These are phyloP conservation scores for Macrotis lagotis DNA, from an alignment of 2,113 vertebrate species.

Conservation along the genomic window DNA sequence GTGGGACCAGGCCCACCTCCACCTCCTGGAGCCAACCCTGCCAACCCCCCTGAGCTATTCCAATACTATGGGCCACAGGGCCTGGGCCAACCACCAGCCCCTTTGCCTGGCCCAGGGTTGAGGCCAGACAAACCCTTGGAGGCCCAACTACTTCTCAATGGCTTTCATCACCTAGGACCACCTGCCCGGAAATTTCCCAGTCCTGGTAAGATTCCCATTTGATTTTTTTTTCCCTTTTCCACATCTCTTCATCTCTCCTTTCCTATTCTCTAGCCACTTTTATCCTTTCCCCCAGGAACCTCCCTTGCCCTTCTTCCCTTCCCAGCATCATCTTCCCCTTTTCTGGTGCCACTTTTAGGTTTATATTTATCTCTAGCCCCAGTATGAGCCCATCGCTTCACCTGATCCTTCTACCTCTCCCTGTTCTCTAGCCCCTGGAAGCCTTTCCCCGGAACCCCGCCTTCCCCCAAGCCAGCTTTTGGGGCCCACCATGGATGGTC, in stretches of 20 bases:
- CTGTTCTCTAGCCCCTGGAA: slow-evolving; percentile 65
- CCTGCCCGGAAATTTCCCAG: slow-evolving; percentile 69
- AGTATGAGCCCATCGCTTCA: neutral
- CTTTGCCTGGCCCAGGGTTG: slow-evolving; percentile 61
- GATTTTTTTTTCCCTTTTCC: too few species aligned
- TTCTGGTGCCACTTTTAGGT: neutral
- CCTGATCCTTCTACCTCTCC: slow-evolving; percentile 30
- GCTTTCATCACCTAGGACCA: slow-evolving; percentile 70
- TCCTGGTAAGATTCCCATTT: slow-evolving; percentile 68
- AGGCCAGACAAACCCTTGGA: slow-evolving; percentile 77
- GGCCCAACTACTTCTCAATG: slow-evolving; percentile 77
- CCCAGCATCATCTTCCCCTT: neutral
- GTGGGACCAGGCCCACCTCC: slow-evolving; percentile 73
- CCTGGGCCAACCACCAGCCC: slow-evolving; percentile 74
- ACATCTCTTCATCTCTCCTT: neutral
- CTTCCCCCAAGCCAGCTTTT: slow-evolving; percentile 72
- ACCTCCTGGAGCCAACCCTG: slow-evolving; percentile 56
- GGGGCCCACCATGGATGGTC: slow-evolving; percentile 64
- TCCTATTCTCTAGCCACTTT: neutral
- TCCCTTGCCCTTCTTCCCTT: neutral
- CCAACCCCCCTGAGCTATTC: slow-evolving; percentile 72
- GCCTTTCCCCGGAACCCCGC: slow-evolving; percentile 72
- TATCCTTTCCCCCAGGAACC: neutral
- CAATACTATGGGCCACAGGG: slow-evolving; percentile 77
- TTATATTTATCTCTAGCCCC: neutral